These are phyloP conservation scores for Psilopogon haemacephalus DNA, from an alignment of 2,113 vertebrate species.

Conservation along the genomic window DNA sequence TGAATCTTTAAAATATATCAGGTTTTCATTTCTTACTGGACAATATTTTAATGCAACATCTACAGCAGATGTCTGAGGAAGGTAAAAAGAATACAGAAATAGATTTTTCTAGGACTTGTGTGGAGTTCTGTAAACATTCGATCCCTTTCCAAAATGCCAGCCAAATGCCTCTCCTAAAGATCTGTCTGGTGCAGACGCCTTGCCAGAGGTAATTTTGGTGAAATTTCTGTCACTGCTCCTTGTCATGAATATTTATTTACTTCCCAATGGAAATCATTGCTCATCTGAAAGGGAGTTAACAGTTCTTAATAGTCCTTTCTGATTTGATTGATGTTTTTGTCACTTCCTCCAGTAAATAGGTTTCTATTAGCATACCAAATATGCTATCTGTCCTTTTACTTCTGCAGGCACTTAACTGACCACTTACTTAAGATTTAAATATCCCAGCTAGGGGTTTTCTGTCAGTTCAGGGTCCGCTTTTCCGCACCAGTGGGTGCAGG, in stretches of 20 bases:
- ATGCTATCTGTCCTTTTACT: constrained; percentile 77
- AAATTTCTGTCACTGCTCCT: constrained; percentile 75
- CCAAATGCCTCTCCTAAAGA: constrained; percentile 2
- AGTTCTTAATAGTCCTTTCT: constrained; percentile 84
- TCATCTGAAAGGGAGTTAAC: constrained; percentile 85
- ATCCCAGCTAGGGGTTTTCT: constrained; percentile 71
- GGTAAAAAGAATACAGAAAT: background rate
- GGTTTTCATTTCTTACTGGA: background rate
- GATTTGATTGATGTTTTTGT: constrained; percentile 87
- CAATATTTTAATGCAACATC: background rate
- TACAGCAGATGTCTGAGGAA: background rate
- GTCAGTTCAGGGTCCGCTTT: constrained; percentile 67
- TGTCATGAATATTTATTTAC: constrained; percentile 85
- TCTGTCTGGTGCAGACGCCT: constrained; percentile 13
- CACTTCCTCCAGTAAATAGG: constrained; percentile 84
- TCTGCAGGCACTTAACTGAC: constrained; percentile 77
- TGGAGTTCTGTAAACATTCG: background rate
- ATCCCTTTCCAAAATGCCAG: background rate
- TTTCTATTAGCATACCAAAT: constrained; percentile 83
- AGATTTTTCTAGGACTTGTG: background rate
- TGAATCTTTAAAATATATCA: background rate
- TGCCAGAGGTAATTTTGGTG: constrained; percentile 66
- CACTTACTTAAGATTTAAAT: constrained; percentile 80
- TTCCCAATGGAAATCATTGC: constrained; percentile 82
- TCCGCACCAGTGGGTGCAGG: background rate